Evolutionary conservation across 2,888 invertebrate genomes (phyloP).

Genomic region (Amblyteles armatorius): DNA sequence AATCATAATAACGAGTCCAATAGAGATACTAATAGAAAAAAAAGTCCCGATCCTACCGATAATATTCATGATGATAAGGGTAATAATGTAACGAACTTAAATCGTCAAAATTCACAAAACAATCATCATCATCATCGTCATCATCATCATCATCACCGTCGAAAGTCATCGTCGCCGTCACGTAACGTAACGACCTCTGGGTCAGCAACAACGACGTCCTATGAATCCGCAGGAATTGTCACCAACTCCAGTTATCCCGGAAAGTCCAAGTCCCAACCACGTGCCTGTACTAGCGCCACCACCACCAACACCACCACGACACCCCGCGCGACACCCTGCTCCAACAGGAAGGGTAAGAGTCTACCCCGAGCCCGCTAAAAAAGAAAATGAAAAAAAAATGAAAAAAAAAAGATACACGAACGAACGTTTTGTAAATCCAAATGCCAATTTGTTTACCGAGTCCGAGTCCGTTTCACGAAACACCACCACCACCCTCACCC

Average conservation of each 20-base stretch:
- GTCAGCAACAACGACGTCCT: constrained; percentile 58
- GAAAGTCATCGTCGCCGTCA: constrained; percentile 60
- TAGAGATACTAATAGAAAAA: constrained; percentile 37
- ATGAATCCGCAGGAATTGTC: constrained; percentile 52
- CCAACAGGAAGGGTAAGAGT: constrained; percentile 85
- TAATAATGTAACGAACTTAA: constrained; percentile 33
- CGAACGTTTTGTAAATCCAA: constrained; percentile 35
- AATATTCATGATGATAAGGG: constrained; percentile 42
- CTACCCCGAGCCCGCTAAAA: constrained; percentile 82
- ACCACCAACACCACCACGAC: constrained; percentile 85
- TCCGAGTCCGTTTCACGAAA: constrained; percentile 17
- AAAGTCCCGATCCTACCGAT: constrained; percentile 38
- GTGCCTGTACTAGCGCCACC: constrained; percentile 84
- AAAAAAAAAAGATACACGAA: constrained; percentile 56
- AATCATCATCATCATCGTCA: constrained; percentile 56
- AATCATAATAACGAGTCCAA: constrained; percentile 57
- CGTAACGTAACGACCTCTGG: constrained; percentile 51
- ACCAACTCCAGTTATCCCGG: constrained; percentile 77
- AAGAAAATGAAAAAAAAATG: constrained; percentile 67
- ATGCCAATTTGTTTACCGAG: constrained; percentile 44
- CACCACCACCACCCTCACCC: constrained; percentile 48
- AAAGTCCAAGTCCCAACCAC: constrained; percentile 81
- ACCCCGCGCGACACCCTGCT: constrained; percentile 85
- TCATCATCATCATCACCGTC: constrained; percentile 61
- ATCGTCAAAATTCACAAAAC: constrained; percentile 33